Conservation (phyloP, 1,140 invertebrate species). For the Saccostrea glomerata region DNA sequence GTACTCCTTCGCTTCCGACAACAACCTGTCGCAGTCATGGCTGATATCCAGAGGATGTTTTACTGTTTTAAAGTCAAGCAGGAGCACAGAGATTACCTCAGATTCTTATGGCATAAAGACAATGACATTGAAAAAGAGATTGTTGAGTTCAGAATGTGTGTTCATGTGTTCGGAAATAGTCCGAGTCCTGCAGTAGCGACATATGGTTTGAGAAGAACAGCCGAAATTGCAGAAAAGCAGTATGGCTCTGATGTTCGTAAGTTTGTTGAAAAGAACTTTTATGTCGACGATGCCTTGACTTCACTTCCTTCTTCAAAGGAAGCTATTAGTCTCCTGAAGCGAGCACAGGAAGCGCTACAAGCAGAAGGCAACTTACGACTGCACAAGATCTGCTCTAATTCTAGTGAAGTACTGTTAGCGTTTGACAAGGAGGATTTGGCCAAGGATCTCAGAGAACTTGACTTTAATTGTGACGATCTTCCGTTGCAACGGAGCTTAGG, state of each 20-base stretch:
- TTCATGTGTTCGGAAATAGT: conserved; percentile 56
- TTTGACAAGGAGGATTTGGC: conserved; percentile 45
- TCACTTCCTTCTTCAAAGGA: conserved; percentile 33
- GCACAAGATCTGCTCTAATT: conserved; percentile 52
- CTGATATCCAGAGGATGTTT: conserved; percentile 56
- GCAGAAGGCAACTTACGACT: conserved; percentile 43
- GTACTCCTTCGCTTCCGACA: conserved; percentile 60
- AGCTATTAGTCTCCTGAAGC: conserved; percentile 39
- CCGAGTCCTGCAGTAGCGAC: conserved; percentile 53
- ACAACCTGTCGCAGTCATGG: conserved; percentile 46
- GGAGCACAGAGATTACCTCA: conserved; percentile 49
- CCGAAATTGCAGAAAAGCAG: conserved; percentile 1
- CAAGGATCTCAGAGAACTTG: conserved; percentile 47
- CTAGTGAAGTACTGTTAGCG: conserved; percentile 36
- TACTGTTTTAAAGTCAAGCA: conserved; percentile 50
- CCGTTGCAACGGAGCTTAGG: conserved; percentile 54
- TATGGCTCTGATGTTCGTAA: conserved; percentile 35
- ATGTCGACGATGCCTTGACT: conserved; percentile 44
- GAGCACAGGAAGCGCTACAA: conserved; percentile 27
- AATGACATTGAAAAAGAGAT: conserved; percentile 41
- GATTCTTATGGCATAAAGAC: conserved; percentile 56
- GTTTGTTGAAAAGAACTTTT: conserved; percentile 50
- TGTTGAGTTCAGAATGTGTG: conserved; percentile 55
- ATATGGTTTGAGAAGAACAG: conserved; percentile 47
- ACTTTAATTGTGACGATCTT: conserved; percentile 20